A percentile compares a stretch with the other conserved stretches of the same genome.
Conservation (phyloP, 2,113 vertebrate genomes). For the Oreochromis niloticus region DNA sequence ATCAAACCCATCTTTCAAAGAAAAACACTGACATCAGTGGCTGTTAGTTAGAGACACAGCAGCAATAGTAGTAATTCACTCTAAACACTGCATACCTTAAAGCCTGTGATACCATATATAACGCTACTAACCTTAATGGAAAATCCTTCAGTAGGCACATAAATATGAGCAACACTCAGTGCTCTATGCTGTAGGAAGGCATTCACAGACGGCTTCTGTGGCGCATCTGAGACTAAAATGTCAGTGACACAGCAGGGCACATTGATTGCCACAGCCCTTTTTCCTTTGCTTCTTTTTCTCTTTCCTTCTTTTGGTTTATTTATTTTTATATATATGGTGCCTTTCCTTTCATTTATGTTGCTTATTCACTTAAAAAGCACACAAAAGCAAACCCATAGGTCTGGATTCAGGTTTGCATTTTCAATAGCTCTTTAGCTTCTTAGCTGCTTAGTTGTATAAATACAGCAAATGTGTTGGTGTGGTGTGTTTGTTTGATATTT, state of each 20-base stretch:
- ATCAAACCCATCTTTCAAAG: conserved; percentile 12
- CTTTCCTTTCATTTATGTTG: background rate
- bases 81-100: background rate
- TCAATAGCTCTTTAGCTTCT: background rate
- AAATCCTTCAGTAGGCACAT: background rate
- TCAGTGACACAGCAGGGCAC: conserved; percentile 20
- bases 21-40: conserved; percentile 1
- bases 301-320: background rate
- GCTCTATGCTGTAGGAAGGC: background rate
- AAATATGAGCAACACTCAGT: background rate
- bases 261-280: conserved; percentile 28
- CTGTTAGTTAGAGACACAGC: background rate
- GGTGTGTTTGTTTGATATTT: background rate
- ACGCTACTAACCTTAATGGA: background rate
- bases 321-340: background rate
- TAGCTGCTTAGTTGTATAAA: background rate
- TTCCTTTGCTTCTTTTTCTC: background rate
- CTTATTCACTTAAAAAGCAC: background rate
- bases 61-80: conserved; percentile 20
- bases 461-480: background rate
- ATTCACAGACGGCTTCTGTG: background rate
- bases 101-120: background rate
- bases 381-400: background rate
- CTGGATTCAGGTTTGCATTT: background rate
- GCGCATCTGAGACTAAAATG: conserved; percentile 29